Base-by-base conservation (phyloP, 2,888 invertebrate species). In the Charanyca ferruginea region DNA sequence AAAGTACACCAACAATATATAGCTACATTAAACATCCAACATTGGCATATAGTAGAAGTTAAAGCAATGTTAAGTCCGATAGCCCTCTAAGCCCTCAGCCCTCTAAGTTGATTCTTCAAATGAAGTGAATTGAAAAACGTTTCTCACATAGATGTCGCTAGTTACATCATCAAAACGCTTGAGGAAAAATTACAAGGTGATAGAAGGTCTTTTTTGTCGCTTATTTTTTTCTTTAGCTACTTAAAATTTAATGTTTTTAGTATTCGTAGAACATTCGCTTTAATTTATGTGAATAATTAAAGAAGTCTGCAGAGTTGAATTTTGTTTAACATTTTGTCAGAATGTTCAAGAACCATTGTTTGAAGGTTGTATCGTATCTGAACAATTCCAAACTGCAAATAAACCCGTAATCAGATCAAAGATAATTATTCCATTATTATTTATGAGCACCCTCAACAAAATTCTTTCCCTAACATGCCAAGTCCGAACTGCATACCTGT, bases 401-500 rank as follows among this genome's bases (percentile, higher is more conserved):
- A 61, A 63, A 62, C 77, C 23, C 62, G 51, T 64, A 63, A 70
- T 77, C 58, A 66, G 11, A 77, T 58, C 48, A 58, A 32, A 57
- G 59, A 63, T 67, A 54, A 73, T 7, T 28, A 32, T 80, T 72
- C 55, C 52, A 66, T 79, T 70, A 77, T 83, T 81, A 77, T 83
- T 81, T 79, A 83, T 66, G 77, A 67, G 62, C 49, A 41, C 51
- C 49, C 54, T 52, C 61, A 48, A 66, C 57, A 41, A 71, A 66
- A 77, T 81, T 79, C 75, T 74, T 58, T 72, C 68, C 53, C 53
- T 51, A 48, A 67, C 77, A 77, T 59, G 66, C 59, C 66, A 73
- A 88, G 88, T 85, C 83, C 83, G 81, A 83, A 79, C 85, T 81
- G 88, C 90, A 90, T 90, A 85, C 87, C 85, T 85, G 84, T 80